phyloP scores from a whole-genome alignment of 2,113 vertebrate genomes.

The Sebastes schlegelii region DNA sequence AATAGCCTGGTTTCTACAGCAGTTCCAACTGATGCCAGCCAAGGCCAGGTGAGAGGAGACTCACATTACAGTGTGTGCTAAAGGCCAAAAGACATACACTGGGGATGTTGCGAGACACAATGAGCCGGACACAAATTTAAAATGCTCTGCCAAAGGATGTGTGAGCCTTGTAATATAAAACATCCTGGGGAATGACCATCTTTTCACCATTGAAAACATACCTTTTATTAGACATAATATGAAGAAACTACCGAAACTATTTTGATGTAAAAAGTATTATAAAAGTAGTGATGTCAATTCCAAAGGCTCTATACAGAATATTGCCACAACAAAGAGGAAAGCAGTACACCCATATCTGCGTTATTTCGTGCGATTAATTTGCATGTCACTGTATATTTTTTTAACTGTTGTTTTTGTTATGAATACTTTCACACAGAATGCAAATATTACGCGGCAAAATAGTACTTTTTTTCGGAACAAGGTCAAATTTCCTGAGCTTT shows the following conservation, averaged over 20 bases:
- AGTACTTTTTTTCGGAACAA: too few relatives aligned
- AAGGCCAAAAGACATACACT: constrained; percentile 13
- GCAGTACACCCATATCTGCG: neutral
- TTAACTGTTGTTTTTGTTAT: too few relatives aligned
- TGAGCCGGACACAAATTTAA: neutral
- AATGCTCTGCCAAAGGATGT: neutral
- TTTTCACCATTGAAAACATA: neutral
- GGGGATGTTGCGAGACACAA: neutral
- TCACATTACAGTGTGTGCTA: neutral
- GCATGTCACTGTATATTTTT: too few relatives aligned
- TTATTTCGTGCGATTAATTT: too few relatives aligned
- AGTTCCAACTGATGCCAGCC: neutral
- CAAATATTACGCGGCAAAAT: too few relatives aligned
- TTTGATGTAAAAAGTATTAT: neutral
- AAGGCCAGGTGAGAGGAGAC: constrained; percentile 18
- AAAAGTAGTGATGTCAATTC: neutral
- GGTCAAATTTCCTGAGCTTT: too few relatives aligned
- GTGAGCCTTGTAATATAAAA: neutral
- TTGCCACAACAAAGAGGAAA: neutral
- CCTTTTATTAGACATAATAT: neutral
- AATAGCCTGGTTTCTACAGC: constrained; percentile 25
- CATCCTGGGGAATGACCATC: neutral
- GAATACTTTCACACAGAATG: too few relatives aligned
- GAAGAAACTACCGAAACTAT: neutral
- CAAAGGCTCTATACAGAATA: neutral